These are phyloP conservation scores for Muricea muricata DNA, from an alignment of 92 coral and sea anemone species.

Conservation along the genomic window DNA sequence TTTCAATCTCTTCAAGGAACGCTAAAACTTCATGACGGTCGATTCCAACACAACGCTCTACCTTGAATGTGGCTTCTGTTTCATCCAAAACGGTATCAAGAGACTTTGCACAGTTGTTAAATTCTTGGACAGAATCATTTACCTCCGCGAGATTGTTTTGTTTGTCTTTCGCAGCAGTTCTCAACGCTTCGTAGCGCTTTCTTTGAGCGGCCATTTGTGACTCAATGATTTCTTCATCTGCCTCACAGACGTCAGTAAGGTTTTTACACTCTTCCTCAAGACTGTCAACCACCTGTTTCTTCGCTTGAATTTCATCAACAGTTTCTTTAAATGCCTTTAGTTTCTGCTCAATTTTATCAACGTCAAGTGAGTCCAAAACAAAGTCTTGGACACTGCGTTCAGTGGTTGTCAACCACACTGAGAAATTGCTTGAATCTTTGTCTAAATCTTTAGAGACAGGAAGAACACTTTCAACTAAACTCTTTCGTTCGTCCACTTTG, in stretches of 20 bases:
- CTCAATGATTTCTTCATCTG: slow-evolving; percentile 80
- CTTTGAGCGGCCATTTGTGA: slow-evolving; percentile 74
- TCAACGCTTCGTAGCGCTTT: slow-evolving; percentile 84
- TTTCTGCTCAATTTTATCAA: slow-evolving; percentile 74
- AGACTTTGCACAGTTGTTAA: slow-evolving; percentile 58
- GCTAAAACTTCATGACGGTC: slow-evolving; percentile 67
- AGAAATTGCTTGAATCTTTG: slow-evolving; percentile 59
- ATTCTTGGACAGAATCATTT: slow-evolving; percentile 67
- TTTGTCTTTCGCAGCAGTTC: slow-evolving; percentile 70
- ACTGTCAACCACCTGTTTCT: slow-evolving; percentile 65
- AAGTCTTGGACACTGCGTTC: slow-evolving; percentile 73
- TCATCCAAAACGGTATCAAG: slow-evolving; percentile 77
- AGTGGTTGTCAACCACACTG: slow-evolving; percentile 81
- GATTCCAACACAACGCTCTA: slow-evolving; percentile 72
- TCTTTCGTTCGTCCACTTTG: slow-evolving; percentile 70
- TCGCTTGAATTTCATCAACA: slow-evolving; percentile 77
- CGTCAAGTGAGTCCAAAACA: slow-evolving; percentile 66
- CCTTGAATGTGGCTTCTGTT: slow-evolving; percentile 72
- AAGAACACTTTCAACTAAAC: slow-evolving; percentile 63
- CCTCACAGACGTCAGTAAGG: slow-evolving; percentile 77
- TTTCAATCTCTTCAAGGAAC: slow-evolving; percentile 73
- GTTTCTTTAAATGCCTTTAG: slow-evolving; percentile 70
- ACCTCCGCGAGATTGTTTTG: slow-evolving; percentile 66
- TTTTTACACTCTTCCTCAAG: slow-evolving; percentile 73
- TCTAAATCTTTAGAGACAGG: slow-evolving; percentile 81